Evolutionary conservation across 1,140 invertebrate genomes (phyloP).

Genomic region (Leptoteleia sp.): DNA sequence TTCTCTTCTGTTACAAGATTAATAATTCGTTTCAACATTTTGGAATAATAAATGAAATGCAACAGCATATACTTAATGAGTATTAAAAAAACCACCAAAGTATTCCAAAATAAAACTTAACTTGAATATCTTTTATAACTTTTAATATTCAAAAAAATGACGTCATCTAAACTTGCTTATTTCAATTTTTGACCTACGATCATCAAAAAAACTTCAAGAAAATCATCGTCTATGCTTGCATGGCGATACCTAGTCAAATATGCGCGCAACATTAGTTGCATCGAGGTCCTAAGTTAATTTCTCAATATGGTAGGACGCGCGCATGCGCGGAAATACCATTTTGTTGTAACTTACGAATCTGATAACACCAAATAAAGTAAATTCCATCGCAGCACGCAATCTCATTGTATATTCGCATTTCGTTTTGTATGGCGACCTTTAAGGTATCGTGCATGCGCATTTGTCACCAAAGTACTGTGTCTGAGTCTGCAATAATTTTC

Average conservation of each 20-base stretch:
- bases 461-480: conserved; percentile 22
- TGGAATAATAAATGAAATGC: too few species aligned
- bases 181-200: too few species aligned
- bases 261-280: conserved; percentile 32
- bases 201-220: background rate
- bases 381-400: conserved; percentile 11
- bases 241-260: conserved; percentile 51
- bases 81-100: too few species aligned
- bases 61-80: too few species aligned
- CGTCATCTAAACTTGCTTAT: too few species aligned
- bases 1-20: too few species aligned
- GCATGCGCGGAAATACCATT: background rate
- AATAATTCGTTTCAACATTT: too few species aligned
- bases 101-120: too few species aligned
- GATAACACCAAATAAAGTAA: conserved; percentile 48
- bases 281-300: conserved; percentile 34
- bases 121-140: too few species aligned
- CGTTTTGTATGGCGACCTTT: conserved; percentile 21
- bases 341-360: conserved; percentile 35
- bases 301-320: conserved; percentile 9
- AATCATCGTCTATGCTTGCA: conserved; percentile 28
- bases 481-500: conserved; percentile 25
- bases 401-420: conserved; percentile 42
- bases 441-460: conserved; percentile 4
- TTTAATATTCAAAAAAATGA: too few species aligned